These are phyloP conservation scores for Galleria mellonella DNA, from an alignment of 1,140 invertebrate species.

Conservation along the genomic window DNA sequence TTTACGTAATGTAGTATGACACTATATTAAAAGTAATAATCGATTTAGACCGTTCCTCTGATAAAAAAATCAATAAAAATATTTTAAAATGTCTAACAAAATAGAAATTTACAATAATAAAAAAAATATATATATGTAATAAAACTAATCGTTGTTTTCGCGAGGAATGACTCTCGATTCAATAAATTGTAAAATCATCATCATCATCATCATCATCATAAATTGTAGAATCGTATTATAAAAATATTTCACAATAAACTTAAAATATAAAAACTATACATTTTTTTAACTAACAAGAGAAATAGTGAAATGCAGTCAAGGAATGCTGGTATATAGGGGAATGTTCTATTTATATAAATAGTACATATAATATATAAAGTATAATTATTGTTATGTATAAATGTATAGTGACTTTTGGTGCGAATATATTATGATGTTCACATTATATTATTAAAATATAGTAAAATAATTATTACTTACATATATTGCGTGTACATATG, in stretches of 20 bases:
- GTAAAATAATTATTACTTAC: not conserved
- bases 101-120: slow-evolving; percentile 65
- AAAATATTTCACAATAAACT: slow-evolving; percentile 52
- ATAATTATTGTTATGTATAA: not conserved
- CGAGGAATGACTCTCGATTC: slow-evolving; percentile 42
- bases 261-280: slow-evolving; percentile 38
- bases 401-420: slow-evolving; percentile 1
- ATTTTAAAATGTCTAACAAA: slow-evolving; percentile 60
- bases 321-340: slow-evolving; percentile 37
- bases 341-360: slow-evolving; percentile 25
- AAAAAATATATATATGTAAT: slow-evolving; percentile 34
- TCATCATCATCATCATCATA: too few relatives aligned
- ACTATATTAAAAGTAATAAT: slow-evolving; percentile 32
- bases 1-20: not conserved
- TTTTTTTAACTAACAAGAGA: slow-evolving; percentile 15
- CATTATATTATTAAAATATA: not conserved
- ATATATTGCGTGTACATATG: not conserved
- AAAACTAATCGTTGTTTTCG: slow-evolving; percentile 66
- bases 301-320: slow-evolving; percentile 36
- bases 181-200: slow-evolving; percentile 19
- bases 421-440: not conserved
- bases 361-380: slow-evolving; percentile 1
- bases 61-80: slow-evolving; percentile 39
- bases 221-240: slow-evolving; percentile 29
- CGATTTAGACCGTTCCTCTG: not conserved